phyloP scores from a whole-genome alignment of 2,797 vertebrate species.

The Somateria mollissima region DNA sequence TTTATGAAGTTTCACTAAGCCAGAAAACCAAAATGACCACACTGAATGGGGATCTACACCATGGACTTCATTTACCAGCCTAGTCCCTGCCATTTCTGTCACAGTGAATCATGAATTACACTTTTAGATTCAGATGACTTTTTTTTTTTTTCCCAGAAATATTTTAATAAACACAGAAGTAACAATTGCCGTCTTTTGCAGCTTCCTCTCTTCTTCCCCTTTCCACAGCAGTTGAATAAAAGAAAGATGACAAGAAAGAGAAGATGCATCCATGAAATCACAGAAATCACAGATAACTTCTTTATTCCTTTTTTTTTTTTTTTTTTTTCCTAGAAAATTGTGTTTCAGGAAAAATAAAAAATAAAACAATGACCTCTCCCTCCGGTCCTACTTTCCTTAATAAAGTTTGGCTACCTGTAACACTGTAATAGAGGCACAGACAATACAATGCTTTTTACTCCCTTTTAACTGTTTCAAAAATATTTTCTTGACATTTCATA shows the following conservation, averaged over 20 bases:
- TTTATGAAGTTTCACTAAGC: background rate
- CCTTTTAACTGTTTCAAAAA: background rate
- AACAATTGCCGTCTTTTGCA: background rate
- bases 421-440: background rate
- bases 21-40: background rate
- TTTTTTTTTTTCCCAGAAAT: background rate
- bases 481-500: background rate
- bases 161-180: background rate
- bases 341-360: background rate
- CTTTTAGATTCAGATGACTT: background rate
- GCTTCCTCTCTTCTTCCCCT: background rate
- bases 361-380: background rate
- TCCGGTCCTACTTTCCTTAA: background rate
- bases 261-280: background rate
- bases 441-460: background rate
- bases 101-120: background rate
- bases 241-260: background rate
- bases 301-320: background rate
- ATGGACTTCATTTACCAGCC: background rate
- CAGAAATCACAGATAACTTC: background rate
- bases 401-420: background rate
- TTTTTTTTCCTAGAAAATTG: accelerated
- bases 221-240: background rate
- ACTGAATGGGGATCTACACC: background rate
- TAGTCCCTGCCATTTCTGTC: background rate